phyloP scores from a whole-genome alignment of 2,888 invertebrate species.

The Tachina grossa region DNA sequence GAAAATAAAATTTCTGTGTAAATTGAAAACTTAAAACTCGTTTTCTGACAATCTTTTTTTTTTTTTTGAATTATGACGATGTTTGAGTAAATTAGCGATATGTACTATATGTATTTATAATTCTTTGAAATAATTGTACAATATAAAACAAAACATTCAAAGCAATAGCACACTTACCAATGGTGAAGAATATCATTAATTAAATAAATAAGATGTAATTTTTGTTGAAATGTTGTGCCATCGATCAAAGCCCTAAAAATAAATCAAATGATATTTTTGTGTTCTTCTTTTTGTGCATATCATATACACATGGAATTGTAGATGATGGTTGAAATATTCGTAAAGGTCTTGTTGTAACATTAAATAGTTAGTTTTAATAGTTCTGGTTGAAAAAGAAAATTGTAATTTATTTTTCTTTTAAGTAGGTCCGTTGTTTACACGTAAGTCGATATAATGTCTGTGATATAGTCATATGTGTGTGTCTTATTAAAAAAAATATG shows the following conservation, averaged over 20 bases:
- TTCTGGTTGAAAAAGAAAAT: constrained; percentile 7
- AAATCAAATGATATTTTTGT: constrained; percentile 82
- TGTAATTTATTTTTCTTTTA: background rate
- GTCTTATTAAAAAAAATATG: background rate
- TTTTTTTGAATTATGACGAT: no score
- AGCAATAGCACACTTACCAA: constrained; percentile 87
- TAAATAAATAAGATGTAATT: constrained; percentile 98
- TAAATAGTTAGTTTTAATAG: background rate
- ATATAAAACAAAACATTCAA: background rate
- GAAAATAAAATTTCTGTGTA: no score
- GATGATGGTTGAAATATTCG: constrained; percentile 43
- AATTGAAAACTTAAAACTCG: no score
- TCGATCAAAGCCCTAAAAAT: constrained; percentile 85
- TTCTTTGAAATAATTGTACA: no score
- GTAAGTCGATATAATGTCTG: background rate
- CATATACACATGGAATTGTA: constrained; percentile 62
- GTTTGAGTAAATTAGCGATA: no score
- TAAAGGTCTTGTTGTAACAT: constrained; percentile 20
- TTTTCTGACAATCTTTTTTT: no score
- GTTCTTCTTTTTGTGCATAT: constrained; percentile 71
- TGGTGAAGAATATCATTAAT: constrained; percentile 99
- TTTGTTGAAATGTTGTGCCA: constrained; percentile 92
- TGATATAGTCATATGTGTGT: background rate
- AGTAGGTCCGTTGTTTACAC: background rate
- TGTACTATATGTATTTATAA: background rate